A percentile compares a stretch with the other conserved stretches of the same genome.
phyloP scores from a whole-genome alignment of 1,140 invertebrate genomes.

The Phthorimaea operculella region DNA sequence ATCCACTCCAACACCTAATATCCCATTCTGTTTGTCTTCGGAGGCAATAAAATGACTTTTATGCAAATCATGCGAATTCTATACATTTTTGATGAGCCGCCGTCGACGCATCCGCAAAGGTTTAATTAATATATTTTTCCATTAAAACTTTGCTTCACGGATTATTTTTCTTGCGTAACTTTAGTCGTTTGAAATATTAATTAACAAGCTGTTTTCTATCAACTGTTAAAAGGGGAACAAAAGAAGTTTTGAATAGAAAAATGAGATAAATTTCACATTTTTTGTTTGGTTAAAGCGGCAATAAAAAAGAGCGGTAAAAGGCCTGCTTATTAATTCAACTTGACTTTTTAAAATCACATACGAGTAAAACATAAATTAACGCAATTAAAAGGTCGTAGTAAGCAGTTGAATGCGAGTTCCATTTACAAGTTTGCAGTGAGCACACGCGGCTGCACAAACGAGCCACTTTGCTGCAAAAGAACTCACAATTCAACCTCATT shows the following conservation, averaged over 20 bases:
- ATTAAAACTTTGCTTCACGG: conserved; percentile 47
- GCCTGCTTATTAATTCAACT: too few relatives aligned
- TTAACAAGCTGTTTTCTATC: background rate
- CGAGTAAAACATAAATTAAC: background rate
- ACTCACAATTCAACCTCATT: conserved; percentile 28
- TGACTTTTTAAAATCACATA: too few relatives aligned
- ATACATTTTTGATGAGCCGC: conserved; percentile 67
- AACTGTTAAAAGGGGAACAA: too few relatives aligned
- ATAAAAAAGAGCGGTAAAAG: too few relatives aligned
- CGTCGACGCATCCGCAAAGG: conserved; percentile 70
- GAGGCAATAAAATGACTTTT: conserved; percentile 67
- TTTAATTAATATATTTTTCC: conserved; percentile 66
- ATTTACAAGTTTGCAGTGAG: background rate
- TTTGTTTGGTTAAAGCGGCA: too few relatives aligned
- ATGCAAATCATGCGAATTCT: conserved; percentile 67
- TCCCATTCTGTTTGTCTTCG: conserved; percentile 66
- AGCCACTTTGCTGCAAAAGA: conserved; percentile 14
- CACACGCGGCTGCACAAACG: conserved; percentile 15
- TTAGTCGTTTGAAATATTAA: background rate
- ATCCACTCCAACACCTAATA: conserved; percentile 61
- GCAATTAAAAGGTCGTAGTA: background rate
- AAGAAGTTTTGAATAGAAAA: too few relatives aligned
- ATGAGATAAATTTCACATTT: too few relatives aligned
- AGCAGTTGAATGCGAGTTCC: background rate
- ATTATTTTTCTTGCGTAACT: conserved; percentile 18